Conservation (phyloP, 2,113 vertebrate species). For the Suricata suricatta region DNA sequence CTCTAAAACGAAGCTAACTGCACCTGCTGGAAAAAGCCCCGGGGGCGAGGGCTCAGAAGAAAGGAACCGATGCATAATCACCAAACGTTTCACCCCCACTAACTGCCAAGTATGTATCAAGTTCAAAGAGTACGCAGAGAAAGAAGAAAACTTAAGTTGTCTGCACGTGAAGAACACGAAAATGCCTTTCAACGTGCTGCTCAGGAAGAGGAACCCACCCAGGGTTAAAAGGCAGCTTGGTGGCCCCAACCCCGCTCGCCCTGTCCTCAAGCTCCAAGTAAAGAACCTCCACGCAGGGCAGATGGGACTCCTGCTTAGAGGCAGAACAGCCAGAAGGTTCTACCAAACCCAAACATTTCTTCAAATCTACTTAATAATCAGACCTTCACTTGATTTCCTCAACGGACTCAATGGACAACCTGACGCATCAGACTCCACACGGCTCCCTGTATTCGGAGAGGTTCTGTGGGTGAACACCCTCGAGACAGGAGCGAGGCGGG, state of each 20-base stretch:
- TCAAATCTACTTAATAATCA: not conserved
- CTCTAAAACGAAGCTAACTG: not conserved
- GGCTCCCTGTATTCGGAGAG: not conserved
- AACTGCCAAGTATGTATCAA: not conserved
- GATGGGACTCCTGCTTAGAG: not conserved
- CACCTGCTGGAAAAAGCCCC: not conserved
- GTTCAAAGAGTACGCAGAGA: not conserved
- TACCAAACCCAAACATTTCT: constrained; percentile 30
- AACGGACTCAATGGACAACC: not conserved
- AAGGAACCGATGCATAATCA: not conserved
- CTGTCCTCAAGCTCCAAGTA: not conserved
- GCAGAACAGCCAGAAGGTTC: not conserved
- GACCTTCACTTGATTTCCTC: not conserved
- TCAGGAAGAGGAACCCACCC: not conserved
- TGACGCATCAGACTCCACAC: fast-evolving
- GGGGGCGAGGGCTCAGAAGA: not conserved
- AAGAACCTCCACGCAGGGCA: not conserved
- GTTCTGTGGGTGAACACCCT: fast-evolving
- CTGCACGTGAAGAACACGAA: not conserved
- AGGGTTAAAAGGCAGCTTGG: not conserved
- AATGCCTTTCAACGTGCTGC: not conserved
- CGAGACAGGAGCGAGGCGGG: fast-evolving
- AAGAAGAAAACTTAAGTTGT: not conserved
- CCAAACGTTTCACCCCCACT: not conserved
- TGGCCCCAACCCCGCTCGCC: not conserved